Percentiles rank a stretch among this genome's conserved stretches.
Evolutionary conservation across 1,140 invertebrate genomes (phyloP).

Genomic region (Bombus cullumanus): DNA sequence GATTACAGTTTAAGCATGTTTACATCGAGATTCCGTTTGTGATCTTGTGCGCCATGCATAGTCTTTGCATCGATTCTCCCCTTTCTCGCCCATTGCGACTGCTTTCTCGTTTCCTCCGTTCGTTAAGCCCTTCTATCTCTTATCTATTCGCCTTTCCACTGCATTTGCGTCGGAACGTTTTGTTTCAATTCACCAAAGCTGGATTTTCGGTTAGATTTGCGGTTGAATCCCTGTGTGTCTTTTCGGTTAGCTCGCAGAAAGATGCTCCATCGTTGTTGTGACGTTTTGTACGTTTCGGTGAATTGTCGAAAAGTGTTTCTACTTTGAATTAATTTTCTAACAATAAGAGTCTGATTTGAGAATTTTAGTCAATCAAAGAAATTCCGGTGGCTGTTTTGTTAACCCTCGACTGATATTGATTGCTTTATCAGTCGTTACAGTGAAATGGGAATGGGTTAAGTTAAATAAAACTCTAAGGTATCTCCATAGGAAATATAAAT

Average conservation of each 20-base stretch:
- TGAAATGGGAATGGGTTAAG: too few relatives aligned
- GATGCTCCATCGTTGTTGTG: not conserved
- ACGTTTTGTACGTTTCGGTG: not conserved
- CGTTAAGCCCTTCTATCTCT: conserved; percentile 2
- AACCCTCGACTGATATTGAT: too few relatives aligned
- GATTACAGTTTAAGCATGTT: conserved; percentile 73
- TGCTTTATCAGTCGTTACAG: too few relatives aligned
- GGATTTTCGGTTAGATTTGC: not conserved
- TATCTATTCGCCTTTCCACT: conserved; percentile 1
- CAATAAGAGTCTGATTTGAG: too few relatives aligned
- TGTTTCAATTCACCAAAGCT: not conserved
- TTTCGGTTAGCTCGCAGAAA: not conserved
- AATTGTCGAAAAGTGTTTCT: too few relatives aligned
- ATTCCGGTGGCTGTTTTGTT: too few relatives aligned
- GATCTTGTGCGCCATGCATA: conserved; percentile 70
- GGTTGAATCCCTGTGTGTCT: not conserved
- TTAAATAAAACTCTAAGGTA: too few relatives aligned
- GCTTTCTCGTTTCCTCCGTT: not conserved
- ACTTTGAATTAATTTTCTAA: too few relatives aligned
- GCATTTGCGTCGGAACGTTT: not conserved
- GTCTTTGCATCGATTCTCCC: conserved; percentile 58
- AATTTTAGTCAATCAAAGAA: too few relatives aligned
- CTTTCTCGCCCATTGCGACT: not conserved
- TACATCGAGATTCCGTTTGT: conserved; percentile 70
- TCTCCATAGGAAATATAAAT: too few relatives aligned